Conservation (phyloP, 1,140 invertebrate genomes). For the Orius insidiosus region DNA sequence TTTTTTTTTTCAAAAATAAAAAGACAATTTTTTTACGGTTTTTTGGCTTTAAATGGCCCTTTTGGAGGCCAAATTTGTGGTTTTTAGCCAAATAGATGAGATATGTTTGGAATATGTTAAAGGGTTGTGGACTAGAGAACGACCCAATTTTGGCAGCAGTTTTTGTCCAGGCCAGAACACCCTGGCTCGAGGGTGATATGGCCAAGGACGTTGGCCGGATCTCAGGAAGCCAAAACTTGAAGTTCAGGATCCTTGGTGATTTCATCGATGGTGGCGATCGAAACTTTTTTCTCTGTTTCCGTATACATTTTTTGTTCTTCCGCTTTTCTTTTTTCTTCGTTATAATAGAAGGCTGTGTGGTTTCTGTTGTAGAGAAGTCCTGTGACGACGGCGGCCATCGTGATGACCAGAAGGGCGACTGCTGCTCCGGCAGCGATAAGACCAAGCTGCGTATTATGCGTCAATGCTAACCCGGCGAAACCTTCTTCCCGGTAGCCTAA, state of each 20-base stretch:
- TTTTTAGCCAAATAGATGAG: no score
- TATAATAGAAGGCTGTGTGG: slow-evolving; percentile 50
- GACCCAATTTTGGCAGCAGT: slow-evolving; percentile 17
- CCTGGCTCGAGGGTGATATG: slow-evolving; percentile 12
- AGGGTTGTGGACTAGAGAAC: slow-evolving; percentile 13
- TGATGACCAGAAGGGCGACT: slow-evolving; percentile 32
- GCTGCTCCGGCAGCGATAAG: slow-evolving; percentile 33
- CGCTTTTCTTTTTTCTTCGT: slow-evolving; percentile 26
- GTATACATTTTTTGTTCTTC: slow-evolving; percentile 19
- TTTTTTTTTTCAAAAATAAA: no score
- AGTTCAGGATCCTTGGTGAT: slow-evolving; percentile 25
- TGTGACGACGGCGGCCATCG: slow-evolving; percentile 30
- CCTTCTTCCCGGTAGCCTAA: slow-evolving; percentile 21
- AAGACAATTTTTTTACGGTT: no score
- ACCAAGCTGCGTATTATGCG: slow-evolving; percentile 34
- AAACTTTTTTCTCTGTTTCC: slow-evolving; percentile 22
- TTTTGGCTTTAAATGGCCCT: no score
- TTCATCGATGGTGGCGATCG: slow-evolving; percentile 27
- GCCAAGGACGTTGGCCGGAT: slow-evolving; percentile 7
- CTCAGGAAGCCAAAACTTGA: slow-evolving; percentile 20
- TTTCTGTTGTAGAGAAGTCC: slow-evolving; percentile 37
- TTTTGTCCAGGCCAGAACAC: slow-evolving; percentile 14
- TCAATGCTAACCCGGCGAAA: slow-evolving; percentile 22
- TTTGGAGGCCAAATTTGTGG: no score
- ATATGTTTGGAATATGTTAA: neutral